Conservation (phyloP, 2,797 vertebrate species). For the Hirundo rustica region DNA sequence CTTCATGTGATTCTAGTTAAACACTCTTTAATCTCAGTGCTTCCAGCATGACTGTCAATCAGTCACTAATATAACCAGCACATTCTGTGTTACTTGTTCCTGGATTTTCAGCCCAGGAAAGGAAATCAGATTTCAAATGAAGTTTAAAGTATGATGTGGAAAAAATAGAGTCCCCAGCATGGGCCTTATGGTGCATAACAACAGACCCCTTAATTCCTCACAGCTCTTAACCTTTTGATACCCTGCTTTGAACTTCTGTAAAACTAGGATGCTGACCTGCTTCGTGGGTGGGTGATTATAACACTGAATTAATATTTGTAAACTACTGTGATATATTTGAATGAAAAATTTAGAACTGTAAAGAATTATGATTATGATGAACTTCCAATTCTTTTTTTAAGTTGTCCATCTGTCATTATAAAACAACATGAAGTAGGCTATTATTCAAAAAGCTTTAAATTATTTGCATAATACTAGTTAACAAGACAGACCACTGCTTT, state of each 20-base stretch:
- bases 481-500: neutral
- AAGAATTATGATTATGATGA: conserved; percentile 53
- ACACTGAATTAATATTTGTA: conserved; percentile 66
- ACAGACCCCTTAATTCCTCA: conserved; percentile 60
- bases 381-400: conserved; percentile 63
- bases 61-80: neutral
- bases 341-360: conserved; percentile 65
- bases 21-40: neutral
- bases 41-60: neutral
- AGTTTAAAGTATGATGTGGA: conserved; percentile 7
- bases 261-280: conserved; percentile 55
- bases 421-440: conserved; percentile 33
- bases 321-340: conserved; percentile 57
- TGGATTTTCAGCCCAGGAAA: conserved; percentile 5
- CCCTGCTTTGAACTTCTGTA: conserved; percentile 43
- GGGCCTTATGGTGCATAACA: conserved; percentile 48
- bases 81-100: neutral
- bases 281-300: conserved; percentile 53
- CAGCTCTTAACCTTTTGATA: conserved; percentile 56
- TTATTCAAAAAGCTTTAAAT: conserved; percentile 41
- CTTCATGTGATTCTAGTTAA: neutral
- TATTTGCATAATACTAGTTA: conserved; percentile 13
- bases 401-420: conserved; percentile 65
- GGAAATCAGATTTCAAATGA: conserved; percentile 26
- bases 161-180: conserved; percentile 48